A percentile compares a stretch with the other conserved stretches of the same genome.
phyloP scores from a whole-genome alignment of 2,113 vertebrate genomes.

The Talpa occidentalis region DNA sequence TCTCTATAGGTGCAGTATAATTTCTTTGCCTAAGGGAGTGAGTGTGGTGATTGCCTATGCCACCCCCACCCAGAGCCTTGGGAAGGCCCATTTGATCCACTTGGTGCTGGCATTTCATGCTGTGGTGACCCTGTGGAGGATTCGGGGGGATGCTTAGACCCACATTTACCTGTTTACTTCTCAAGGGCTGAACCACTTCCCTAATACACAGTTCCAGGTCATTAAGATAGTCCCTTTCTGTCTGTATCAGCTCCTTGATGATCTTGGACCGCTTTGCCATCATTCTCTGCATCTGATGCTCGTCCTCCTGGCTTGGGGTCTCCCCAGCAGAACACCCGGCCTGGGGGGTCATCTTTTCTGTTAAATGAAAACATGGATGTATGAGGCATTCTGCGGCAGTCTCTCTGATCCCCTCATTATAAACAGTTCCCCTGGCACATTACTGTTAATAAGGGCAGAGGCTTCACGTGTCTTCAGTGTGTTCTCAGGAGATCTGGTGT shows the following conservation, averaged over 20 bases:
- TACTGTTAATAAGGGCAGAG: not conserved
- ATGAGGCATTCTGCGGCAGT: not conserved
- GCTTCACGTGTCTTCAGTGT: not conserved
- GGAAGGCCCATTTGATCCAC: not conserved
- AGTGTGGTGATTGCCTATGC: accelerated
- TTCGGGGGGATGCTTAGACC: not conserved
- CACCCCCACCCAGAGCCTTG: too few relatives aligned
- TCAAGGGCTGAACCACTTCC: conserved; percentile 94
- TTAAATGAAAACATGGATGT: conserved; percentile 50
- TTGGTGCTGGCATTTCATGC: not conserved
- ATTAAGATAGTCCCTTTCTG: conserved; percentile 92
- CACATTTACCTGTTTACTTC: conserved; percentile 90
- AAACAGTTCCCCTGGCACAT: not conserved
- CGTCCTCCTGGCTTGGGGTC: conserved; percentile 83
- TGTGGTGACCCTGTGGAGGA: not conserved
- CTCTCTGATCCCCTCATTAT: not conserved
- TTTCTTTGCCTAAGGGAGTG: not conserved
- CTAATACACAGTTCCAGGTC: conserved; percentile 93
- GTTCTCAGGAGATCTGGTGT: not conserved
- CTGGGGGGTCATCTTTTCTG: conserved; percentile 94
- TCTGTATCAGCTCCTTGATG: conserved; percentile 94
- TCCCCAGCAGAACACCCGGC: conserved; percentile 74
- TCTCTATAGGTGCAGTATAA: not conserved
- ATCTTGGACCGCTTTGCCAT: conserved; percentile 94
- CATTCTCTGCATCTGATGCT: conserved; percentile 87